Conservation (phyloP, 2,113 vertebrate species). For the Mesoclemmys tuberculata region DNA sequence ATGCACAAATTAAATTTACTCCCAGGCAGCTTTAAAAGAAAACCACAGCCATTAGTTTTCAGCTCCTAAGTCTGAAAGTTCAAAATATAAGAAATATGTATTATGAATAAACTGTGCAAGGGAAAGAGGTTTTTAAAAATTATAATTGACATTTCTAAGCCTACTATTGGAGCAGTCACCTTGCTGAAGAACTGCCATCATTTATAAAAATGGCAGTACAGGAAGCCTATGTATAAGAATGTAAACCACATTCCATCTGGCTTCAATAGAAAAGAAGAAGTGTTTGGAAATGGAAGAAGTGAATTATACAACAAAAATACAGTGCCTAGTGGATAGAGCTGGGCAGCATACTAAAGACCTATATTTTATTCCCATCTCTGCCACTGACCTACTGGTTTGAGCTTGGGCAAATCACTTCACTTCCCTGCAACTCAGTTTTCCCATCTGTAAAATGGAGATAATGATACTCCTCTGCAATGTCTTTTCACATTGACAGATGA, state of each 20-base stretch:
- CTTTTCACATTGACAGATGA: not conserved
- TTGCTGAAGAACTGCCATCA: not conserved
- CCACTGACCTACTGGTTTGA: not conserved
- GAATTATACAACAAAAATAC: not conserved
- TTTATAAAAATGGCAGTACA: not conserved
- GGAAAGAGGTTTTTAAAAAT: not conserved
- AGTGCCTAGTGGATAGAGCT: not conserved
- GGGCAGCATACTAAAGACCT: not conserved
- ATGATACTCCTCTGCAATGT: not conserved
- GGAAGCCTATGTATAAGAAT: not conserved
- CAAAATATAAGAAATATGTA: not conserved
- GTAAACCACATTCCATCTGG: not conserved
- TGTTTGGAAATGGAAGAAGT: not conserved
- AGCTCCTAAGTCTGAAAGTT: not conserved
- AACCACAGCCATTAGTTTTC: not conserved
- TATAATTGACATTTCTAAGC: not conserved
- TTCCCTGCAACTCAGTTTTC: not conserved
- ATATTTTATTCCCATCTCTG: not conserved
- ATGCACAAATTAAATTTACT: not conserved
- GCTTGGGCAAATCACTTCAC: not conserved
- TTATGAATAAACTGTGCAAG: not conserved
- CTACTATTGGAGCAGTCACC: not conserved
- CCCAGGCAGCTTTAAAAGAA: not conserved
- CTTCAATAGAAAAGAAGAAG: not conserved
- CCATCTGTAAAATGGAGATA: not conserved